Evolutionary conservation across 2,113 vertebrate species (phyloP).

Genomic region (Spheniscus mendiculus): DNA sequence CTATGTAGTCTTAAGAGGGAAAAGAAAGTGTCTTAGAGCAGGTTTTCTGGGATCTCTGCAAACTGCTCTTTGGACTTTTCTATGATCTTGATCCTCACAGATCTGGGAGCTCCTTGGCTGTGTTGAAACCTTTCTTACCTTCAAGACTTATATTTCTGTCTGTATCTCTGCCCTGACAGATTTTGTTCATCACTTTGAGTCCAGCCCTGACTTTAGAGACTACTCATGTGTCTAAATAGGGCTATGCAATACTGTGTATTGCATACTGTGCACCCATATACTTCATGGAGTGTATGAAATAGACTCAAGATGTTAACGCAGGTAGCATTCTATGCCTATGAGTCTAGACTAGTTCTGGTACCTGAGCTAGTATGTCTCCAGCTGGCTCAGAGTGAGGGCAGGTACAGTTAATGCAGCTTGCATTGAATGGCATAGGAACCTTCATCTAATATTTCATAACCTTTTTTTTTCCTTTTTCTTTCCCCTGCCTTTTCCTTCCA

Average conservation of each 20-base stretch:
- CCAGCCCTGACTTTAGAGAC: not conserved
- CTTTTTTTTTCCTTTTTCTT: not conserved
- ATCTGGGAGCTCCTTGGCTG: not conserved
- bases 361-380: not conserved
- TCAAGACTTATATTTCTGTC: not conserved
- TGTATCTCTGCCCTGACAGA: not conserved
- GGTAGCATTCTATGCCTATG: not conserved
- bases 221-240: not conserved
- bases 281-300: not conserved
- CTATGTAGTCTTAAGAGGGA: not conserved
- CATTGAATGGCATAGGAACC: not conserved
- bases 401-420: not conserved
- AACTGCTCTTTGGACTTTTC: not conserved
- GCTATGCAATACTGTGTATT: not conserved
- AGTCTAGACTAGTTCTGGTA: not conserved
- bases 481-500: not conserved
- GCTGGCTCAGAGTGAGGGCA: not conserved
- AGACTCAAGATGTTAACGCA: not conserved
- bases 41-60: not conserved
- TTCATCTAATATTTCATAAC: not conserved
- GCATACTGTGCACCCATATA: not conserved
- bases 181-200: not conserved
- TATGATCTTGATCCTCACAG: not conserved
- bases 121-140: not conserved
- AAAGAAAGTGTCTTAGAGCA: not conserved